Evolutionary conservation across 2,888 invertebrate species (phyloP).

Genomic region (Drosophila ustulata): DNA sequence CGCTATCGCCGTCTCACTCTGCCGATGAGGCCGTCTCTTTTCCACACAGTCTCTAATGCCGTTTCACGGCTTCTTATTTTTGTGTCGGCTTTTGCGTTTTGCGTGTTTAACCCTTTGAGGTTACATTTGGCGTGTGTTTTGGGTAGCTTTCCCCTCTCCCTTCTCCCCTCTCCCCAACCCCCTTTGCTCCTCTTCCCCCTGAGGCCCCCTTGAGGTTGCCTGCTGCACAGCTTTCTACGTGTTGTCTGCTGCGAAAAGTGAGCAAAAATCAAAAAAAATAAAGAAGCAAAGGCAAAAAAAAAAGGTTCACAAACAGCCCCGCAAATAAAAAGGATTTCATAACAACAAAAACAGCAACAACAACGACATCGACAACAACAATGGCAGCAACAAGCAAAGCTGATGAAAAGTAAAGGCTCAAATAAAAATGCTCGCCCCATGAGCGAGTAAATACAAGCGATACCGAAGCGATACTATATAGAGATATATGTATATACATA

Average conservation of each 20-base stretch:
- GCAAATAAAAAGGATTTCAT: conserved; percentile 75
- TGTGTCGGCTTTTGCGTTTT: conserved; percentile 79
- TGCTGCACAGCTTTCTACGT: conserved; percentile 23
- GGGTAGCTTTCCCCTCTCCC: conserved; percentile 19
- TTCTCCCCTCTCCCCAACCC: background rate
- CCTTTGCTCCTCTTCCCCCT: background rate
- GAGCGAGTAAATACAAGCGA: conserved; percentile 47
- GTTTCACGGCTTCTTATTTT: conserved; percentile 47
- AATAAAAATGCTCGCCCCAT: conserved; percentile 64
- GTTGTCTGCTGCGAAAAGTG: conserved; percentile 61
- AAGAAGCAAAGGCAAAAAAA: conserved; percentile 10
- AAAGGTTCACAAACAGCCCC: conserved; percentile 76
- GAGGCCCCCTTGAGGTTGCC: conserved; percentile 11
- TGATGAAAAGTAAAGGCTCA: conserved; percentile 78
- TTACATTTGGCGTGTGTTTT: conserved; percentile 80
- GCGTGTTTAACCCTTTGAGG: conserved; percentile 82
- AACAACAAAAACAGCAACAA: conserved; percentile 41
- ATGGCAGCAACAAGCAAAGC: conserved; percentile 37
- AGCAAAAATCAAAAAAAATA: conserved; percentile 50
- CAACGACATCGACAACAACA: conserved; percentile 24
- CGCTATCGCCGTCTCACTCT: background rate
- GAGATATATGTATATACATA: conserved; percentile 24
- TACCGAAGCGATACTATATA: conserved; percentile 21
- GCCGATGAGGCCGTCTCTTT: background rate
- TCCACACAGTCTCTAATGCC: conserved; percentile 3